A percentile compares a stretch with the other conserved stretches of the same genome.
phyloP scores from a whole-genome alignment of 2,888 invertebrate species.

The Tromatobia lineatoria region DNA sequence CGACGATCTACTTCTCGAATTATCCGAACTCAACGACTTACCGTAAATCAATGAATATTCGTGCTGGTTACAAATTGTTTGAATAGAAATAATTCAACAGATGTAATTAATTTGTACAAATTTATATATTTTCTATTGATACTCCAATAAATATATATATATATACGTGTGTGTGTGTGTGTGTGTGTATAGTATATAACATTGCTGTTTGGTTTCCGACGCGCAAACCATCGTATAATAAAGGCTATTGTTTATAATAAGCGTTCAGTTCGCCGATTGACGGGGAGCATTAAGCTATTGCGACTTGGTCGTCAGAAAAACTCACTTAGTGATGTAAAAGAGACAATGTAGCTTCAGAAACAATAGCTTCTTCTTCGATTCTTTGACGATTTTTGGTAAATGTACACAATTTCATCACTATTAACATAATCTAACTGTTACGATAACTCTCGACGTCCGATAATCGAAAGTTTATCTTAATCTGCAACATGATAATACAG shows the following conservation, averaged over 20 bases:
- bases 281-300: background rate
- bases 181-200: constrained; percentile 45
- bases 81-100: background rate
- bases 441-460: constrained; percentile 1
- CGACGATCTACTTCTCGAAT: constrained; percentile 72
- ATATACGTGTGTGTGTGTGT: constrained; percentile 15
- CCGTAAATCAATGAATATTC: background rate
- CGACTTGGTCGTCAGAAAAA: background rate
- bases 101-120: constrained; percentile 46
- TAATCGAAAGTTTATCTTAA: constrained; percentile 2
- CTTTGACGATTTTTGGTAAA: constrained; percentile 1
- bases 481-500: constrained; percentile 13
- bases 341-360: background rate
- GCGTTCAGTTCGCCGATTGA: constrained; percentile 33
- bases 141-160: constrained; percentile 50
- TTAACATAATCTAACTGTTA: constrained; percentile 4
- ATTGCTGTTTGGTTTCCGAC: constrained; percentile 25
- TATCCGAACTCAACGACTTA: constrained; percentile 47
- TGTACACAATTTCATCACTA: constrained; percentile 23
- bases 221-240: constrained; percentile 2
- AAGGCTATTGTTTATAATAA: constrained; percentile 17
- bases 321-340: background rate
- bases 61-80: background rate
- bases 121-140: constrained; percentile 47
- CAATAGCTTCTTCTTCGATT: background rate